phyloP scores from a whole-genome alignment of 2,888 invertebrate genomes.

The Aromia moschata region DNA sequence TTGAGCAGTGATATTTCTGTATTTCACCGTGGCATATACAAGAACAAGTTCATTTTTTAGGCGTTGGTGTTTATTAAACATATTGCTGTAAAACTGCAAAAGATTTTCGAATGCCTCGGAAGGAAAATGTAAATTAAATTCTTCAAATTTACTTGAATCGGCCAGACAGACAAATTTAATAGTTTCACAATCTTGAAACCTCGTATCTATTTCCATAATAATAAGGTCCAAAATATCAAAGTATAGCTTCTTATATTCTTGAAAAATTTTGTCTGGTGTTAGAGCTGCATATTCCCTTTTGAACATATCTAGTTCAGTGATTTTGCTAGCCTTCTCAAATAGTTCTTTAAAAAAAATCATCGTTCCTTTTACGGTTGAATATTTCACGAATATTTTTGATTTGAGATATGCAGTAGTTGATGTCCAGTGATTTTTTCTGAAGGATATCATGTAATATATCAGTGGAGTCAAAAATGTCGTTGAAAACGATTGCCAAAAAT shows the following conservation, averaged over 20 bases:
- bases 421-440: slow-evolving; percentile 38
- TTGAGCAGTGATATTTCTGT: not conserved
- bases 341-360: slow-evolving; percentile 17
- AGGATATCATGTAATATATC: slow-evolving; percentile 34
- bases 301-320: slow-evolving; percentile 6
- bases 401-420: slow-evolving; percentile 37
- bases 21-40: not conserved
- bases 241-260: not conserved
- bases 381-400: slow-evolving; percentile 24
- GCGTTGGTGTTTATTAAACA: not conserved
- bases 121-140: not conserved
- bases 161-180: slow-evolving; percentile 17
- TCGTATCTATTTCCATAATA: slow-evolving; percentile 15
- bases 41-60: not conserved
- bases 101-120: not conserved
- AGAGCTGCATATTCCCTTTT: not conserved
- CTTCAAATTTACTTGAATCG: slow-evolving; percentile 3
- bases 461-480: slow-evolving; percentile 37
- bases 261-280: no score
- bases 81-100: not conserved
- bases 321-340: slow-evolving; percentile 18
- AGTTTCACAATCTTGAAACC: slow-evolving; percentile 20
- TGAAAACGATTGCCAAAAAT: slow-evolving; percentile 37
- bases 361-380: slow-evolving; percentile 24
- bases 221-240: slow-evolving; percentile 4